A percentile compares a stretch with the other conserved stretches of the same genome.
Evolutionary conservation across 1,140 invertebrate species (phyloP).

Genomic region (Heliconius congener): DNA sequence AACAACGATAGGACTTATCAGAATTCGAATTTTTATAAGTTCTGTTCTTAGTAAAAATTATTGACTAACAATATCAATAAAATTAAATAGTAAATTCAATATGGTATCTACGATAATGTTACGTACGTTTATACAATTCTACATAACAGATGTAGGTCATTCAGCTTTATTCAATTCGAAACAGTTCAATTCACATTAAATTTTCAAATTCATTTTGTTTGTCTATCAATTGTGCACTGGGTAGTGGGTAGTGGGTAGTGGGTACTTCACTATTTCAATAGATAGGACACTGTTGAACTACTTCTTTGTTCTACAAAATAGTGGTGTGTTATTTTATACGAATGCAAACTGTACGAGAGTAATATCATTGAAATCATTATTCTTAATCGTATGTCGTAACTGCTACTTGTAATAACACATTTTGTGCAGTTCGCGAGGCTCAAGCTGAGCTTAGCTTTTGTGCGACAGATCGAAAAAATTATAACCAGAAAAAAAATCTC

Average conservation of each 20-base stretch:
- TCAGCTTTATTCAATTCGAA: not conserved
- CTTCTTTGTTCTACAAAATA: not conserved
- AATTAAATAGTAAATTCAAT: not conserved
- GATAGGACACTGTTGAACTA: not conserved
- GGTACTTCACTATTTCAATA: conserved; percentile 4
- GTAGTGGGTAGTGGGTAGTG: not conserved
- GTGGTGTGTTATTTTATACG: not conserved
- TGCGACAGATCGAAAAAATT: too few relatives aligned
- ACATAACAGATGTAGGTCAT: not conserved
- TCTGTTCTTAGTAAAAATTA: not conserved
- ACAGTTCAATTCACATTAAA: conserved; percentile 9
- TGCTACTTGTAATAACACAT: not conserved
- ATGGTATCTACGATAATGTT: too few relatives aligned
- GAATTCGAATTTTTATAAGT: not conserved
- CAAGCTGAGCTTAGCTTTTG: too few relatives aligned
- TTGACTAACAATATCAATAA: too few relatives aligned
- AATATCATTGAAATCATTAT: not conserved
- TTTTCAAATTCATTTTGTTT: conserved; percentile 12
- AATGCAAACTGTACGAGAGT: not conserved
- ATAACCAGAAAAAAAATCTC: too few relatives aligned
- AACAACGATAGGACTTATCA: not conserved
- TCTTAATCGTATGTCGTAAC: not conserved
- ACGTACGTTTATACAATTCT: not conserved
- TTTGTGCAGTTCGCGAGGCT: too few relatives aligned
- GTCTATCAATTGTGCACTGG: not conserved